A percentile compares a stretch with the other conserved stretches of the same genome.
Evolutionary conservation across 1,140 invertebrate species (phyloP).

Genomic region (Bombus confusus): DNA sequence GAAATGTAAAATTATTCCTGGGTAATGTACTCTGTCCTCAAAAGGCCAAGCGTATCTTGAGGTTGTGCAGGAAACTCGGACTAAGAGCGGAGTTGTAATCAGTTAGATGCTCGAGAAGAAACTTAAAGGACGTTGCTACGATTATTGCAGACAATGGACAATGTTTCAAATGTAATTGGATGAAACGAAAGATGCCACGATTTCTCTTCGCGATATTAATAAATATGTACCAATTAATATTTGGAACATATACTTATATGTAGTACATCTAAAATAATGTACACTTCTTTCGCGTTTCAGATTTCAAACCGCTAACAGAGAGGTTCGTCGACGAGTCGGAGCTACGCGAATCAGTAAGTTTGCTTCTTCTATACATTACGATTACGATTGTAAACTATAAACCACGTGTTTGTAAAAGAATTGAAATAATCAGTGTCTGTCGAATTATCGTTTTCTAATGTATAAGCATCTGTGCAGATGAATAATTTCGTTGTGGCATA

Average conservation of each 20-base stretch:
- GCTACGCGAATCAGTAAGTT: slow-evolving; percentile 55
- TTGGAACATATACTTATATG: not conserved
- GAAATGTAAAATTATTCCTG: slow-evolving; percentile 33
- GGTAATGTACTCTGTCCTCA: not conserved
- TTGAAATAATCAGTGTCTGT: not conserved
- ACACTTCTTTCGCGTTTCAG: slow-evolving; percentile 54
- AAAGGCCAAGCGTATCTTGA: slow-evolving; percentile 24
- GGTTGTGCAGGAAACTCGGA: not conserved
- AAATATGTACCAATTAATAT: not conserved
- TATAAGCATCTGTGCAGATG: not conserved
- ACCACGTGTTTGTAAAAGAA: not conserved
- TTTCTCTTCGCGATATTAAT: not conserved
- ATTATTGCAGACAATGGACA: slow-evolving; percentile 7
- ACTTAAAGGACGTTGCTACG: slow-evolving; percentile 9
- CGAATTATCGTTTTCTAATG: not conserved
- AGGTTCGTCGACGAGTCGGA: slow-evolving; percentile 37
- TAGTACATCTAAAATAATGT: slow-evolving; percentile 18
- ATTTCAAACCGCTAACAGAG: slow-evolving; percentile 37
- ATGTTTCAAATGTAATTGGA: not conserved
- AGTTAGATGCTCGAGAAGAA: slow-evolving; percentile 17
- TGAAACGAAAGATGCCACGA: not conserved
- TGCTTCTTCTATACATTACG: not conserved
- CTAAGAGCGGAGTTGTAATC: slow-evolving; percentile 32
- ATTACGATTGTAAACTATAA: not conserved
- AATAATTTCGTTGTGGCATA: not conserved